Base-by-base conservation (phyloP, 2,888 invertebrate genomes). In the Proisotoma minuta region DNA sequence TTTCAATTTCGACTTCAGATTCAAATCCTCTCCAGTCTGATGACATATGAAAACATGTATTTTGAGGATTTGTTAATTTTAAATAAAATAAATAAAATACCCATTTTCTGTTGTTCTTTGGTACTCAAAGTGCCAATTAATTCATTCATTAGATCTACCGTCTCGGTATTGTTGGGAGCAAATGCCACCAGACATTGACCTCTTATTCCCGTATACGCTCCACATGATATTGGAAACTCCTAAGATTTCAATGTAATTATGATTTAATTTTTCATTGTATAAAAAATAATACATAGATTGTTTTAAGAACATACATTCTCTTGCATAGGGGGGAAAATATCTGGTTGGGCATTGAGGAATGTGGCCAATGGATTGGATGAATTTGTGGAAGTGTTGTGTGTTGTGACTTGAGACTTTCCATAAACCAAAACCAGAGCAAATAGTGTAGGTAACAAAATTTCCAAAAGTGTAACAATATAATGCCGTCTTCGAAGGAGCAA, bases 401-500 rank as follows among this genome's bases (percentile, higher is more conserved):
- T 23, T 12, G 4, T 23, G 24, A 27, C 47, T 23, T 62, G 24
- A 20, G 62, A 34, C 3, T 54, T 34, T 24, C 29, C 56, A 48
- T 59, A 61, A 2, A 69, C 71, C 54, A 74, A 23, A 23, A 69
- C 22, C 28, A 68, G 57, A 1, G 72, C 70, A 28, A 67, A 71
- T 1, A 74, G 24, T 4, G 72, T 73, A 3, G 74, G 74, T n/a
- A 74, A 49, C 10, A 74, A n/a, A 56, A 74, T 73, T 57, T 74
- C 74, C 48, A 69, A 49, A 1, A 65, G 49, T 2, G 74, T 73
- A n/a, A 74, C 69, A 57, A 73, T 60, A 39, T 71, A 74, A 57
- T 74, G 74, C 34, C 74, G 57, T 62, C 57, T 68, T 43, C 72
- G 48, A 24, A 74, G 53, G 2, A 72, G 57, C 29, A 74, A 62